Conservation (phyloP, 2,113 vertebrate species). For the Larimichthys polyactis region DNA sequence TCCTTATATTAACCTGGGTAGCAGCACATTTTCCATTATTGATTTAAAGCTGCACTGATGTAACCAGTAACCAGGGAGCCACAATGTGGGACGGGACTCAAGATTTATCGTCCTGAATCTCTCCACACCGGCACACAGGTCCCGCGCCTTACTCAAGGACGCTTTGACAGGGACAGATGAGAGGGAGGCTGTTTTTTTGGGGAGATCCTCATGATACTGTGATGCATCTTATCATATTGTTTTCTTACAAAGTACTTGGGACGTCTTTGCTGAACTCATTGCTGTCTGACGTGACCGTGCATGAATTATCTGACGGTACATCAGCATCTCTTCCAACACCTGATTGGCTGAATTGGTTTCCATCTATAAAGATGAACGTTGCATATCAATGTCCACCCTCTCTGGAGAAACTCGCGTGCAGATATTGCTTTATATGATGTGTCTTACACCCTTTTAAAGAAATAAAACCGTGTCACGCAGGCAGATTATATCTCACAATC, state of each 20-base stretch:
- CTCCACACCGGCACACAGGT: neutral
- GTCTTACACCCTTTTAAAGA: too few relatives aligned
- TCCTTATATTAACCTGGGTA: neutral
- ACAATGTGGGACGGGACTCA: neutral
- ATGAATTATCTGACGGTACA: too few relatives aligned
- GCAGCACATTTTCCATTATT: neutral
- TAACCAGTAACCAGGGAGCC: neutral
- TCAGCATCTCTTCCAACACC: too few relatives aligned
- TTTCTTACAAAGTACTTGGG: too few relatives aligned
- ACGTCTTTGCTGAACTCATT: too few relatives aligned
- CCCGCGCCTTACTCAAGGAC: neutral
- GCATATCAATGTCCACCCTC: too few relatives aligned
- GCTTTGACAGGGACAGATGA: neutral
- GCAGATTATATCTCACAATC: neutral
- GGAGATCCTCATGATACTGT: neutral
- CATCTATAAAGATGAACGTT: too few relatives aligned
- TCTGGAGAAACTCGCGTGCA: too few relatives aligned
- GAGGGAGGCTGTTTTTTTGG: neutral
- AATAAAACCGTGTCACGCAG: too few relatives aligned
- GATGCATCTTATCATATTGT: neutral
- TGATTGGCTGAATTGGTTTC: too few relatives aligned
- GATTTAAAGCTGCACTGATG: neutral
- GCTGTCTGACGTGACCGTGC: too few relatives aligned
- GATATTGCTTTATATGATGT: too few relatives aligned
- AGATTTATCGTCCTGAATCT: neutral